Evolutionary conservation across 2,113 vertebrate species (phyloP), one percentile per base, ranked within the genome.

Genomic region (Podiceps cristatus): DNA sequence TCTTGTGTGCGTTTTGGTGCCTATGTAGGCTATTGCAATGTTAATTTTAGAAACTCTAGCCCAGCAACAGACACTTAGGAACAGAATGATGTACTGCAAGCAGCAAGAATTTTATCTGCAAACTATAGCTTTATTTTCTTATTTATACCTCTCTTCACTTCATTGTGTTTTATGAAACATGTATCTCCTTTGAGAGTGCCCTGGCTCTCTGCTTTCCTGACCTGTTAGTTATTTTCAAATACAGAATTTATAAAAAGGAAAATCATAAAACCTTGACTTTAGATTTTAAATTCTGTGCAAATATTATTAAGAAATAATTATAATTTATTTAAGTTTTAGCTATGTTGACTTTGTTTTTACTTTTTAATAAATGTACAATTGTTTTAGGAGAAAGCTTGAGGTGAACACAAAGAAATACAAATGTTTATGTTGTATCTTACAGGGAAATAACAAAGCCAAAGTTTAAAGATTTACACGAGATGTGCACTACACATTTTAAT

Each of bases 1-100:
- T 73, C 66, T 94, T 44, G 22, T 82, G 50, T 82, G 77, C 4
- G 4, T 94, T 91, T 88, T 83, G 73, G 53, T 92, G 80, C 68
- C 72, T 93, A 28, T 92, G 93, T 93, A 85, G 73, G 88, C 86
- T 96, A 95, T 45, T 84, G 78, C 87, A 81, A 22, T 73, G 92
- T 94, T 97, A 95, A 97, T 95, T 96, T 97, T 97, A 97, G 96
- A 97, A 95, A 94, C 77, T 35, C 94, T 37, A 96, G 78, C 95
- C 87, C 92, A 89, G 92, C 95, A 97, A 97, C 90, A 88, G 91
- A 96, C 91, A 94, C 87, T 93, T 86, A 93, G 82, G 77, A 96
- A 67, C 67, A 91, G 85, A 94, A 96, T 92, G 89, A 96, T 96
- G 76, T 86, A 96, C 86, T 96, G 90, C 52, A 83, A 91, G 80